Base-by-base conservation (phyloP, 2,888 invertebrate genomes). In the Drosophila sordidula region DNA sequence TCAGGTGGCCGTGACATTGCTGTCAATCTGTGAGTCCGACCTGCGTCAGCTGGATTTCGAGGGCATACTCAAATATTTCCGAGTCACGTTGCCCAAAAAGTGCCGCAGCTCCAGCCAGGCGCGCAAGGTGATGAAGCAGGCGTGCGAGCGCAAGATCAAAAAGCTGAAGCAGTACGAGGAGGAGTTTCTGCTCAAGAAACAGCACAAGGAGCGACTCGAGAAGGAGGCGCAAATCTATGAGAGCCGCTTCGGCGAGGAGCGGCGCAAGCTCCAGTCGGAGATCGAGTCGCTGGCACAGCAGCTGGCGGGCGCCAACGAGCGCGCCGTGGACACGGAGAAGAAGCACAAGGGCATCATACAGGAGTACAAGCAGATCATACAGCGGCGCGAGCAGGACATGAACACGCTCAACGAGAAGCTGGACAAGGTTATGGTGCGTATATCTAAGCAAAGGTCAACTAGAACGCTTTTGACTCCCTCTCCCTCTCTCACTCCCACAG, bases 1-100 rank as follows among this genome's bases (percentile, higher is more conserved):
- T 93, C 98, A 98, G 95, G 97, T 99, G 49, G 98, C 99, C 0
- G 93, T 99, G 56, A 98, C 99, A 56, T 93, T 99, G 61, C 94
- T 99, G 58, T 97, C 96, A 91, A 97, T 97, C 75, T 97, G 98
- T 68, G 96, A 97, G 89, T 96, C 97, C 83, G 99, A 99, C 90
- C 93, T 99, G 34, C 93, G 99, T 58, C 95, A 96, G 73, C 94
- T 98, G 75, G 99, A 99, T 93, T 99, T 99, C 90, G 99, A 99
- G 93, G 98, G 98, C 16, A 96, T 98, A 64, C 94, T 99, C 78
- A 99, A 99, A 92, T 99, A 99, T 93, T 99, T 99, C 92, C 95
- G 99, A 68, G 99, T 99, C 2, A 97, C 97, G 12, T 93, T 99
- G 80, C 99, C 99, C 41, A 98, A 99, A 93, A 97, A 97, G 90